Evolutionary conservation across 1,140 invertebrate genomes (phyloP).

Genomic region (Cotesia chilonis): DNA sequence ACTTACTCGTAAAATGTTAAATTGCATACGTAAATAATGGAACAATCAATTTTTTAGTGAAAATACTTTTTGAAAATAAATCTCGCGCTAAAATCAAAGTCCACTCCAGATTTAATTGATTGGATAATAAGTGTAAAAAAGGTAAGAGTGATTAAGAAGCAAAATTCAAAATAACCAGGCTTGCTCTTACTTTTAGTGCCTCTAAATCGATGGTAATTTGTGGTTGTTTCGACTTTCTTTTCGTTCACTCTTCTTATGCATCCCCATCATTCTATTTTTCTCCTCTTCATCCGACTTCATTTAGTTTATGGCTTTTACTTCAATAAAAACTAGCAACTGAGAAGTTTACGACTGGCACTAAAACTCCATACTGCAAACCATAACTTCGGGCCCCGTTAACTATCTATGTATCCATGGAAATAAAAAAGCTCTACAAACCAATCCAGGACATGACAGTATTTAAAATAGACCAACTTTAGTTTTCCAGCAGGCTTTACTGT

Average conservation of each 20-base stretch:
- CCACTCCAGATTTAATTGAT: no score
- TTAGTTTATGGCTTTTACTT: conserved; percentile 1
- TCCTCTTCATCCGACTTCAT: not conserved
- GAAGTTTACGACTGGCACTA: conserved; percentile 43
- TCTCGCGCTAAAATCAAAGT: no score
- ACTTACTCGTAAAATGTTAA: no score
- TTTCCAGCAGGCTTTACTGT: no score
- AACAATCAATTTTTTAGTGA: no score
- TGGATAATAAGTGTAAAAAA: conserved; percentile 30
- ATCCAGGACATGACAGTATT: no score
- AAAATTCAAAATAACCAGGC: conserved; percentile 32
- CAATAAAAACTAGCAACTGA: conserved; percentile 32
- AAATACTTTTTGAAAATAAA: no score
- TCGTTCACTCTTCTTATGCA: conserved; percentile 3
- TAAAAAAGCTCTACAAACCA: not conserved
- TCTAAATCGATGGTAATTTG: conserved; percentile 45
- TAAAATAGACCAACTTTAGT: no score
- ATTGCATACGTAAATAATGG: no score
- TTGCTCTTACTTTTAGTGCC: conserved; percentile 35
- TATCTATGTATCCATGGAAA: not conserved
- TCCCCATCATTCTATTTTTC: conserved; percentile 9
- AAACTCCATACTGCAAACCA: conserved; percentile 38
- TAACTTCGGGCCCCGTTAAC: conserved; percentile 13
- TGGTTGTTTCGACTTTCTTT: conserved; percentile 35
- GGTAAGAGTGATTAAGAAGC: conserved; percentile 20